phyloP scores from a whole-genome alignment of 2,888 invertebrate genomes.

The Diogma glabrata region DNA sequence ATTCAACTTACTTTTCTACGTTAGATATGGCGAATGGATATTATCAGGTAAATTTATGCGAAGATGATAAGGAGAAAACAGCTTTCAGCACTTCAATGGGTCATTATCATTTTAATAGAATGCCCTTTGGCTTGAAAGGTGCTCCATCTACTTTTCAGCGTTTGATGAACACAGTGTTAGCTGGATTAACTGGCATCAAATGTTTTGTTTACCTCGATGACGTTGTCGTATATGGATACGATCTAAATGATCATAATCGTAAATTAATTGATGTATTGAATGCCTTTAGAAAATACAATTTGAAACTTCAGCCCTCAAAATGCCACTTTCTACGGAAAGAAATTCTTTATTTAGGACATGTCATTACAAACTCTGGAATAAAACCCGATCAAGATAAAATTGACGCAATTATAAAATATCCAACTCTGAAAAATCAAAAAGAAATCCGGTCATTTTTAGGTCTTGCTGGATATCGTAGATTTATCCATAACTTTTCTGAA shows the following conservation, averaged over 20 bases:
- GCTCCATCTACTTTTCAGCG: not conserved
- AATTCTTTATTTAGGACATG: no score
- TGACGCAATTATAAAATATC: not conserved
- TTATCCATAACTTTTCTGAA: not conserved
- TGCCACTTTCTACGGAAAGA: no score
- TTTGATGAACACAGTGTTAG: not conserved
- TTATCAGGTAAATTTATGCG: not conserved
- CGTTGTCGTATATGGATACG: constrained; percentile 1
- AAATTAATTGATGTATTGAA: not conserved
- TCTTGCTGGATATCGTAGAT: not conserved
- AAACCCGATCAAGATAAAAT: not conserved
- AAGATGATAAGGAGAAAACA: not conserved
- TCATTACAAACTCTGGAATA: not conserved
- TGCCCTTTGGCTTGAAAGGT: not conserved
- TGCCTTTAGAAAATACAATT: not conserved
- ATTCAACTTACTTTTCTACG: not conserved
- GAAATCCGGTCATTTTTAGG: not conserved
- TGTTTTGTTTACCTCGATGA: constrained; percentile 3
- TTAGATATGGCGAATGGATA: not conserved
- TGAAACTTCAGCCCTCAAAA: not conserved
- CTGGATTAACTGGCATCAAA: not conserved
- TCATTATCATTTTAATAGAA: not conserved
- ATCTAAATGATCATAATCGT: not conserved
- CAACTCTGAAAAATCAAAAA: not conserved
- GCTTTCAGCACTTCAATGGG: not conserved